A percentile compares a stretch with the other conserved stretches of the same genome.
Conservation (phyloP, 2,888 invertebrate species). For the Melipona bicolor region DNA sequence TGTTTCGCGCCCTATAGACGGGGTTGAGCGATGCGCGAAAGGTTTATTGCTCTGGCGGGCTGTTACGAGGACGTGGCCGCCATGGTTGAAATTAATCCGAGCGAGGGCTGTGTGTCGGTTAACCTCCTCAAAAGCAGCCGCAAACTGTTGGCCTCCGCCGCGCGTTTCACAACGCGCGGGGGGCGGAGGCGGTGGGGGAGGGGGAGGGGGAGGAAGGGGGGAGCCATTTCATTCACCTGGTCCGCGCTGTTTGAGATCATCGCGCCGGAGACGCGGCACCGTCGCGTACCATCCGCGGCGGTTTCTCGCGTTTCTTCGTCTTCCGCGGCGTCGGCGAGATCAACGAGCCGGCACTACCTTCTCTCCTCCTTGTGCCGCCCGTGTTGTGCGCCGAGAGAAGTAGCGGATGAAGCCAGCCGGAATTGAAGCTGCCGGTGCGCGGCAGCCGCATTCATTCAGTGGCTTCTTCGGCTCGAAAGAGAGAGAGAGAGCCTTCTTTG, state of each 20-base stretch:
- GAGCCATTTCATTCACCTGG: slow-evolving; percentile 56
- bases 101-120: slow-evolving; percentile 68
- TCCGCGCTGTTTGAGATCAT: slow-evolving; percentile 40
- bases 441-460: slow-evolving; percentile 59
- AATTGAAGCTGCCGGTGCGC: slow-evolving; percentile 48
- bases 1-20: slow-evolving; percentile 51
- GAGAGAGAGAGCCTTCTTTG: slow-evolving; percentile 40
- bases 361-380: slow-evolving; percentile 30
- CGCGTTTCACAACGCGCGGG: slow-evolving; percentile 53
- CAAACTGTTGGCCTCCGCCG: slow-evolving; percentile 46
- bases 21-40: slow-evolving; percentile 66
- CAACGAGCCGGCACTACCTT: slow-evolving; percentile 52
- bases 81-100: slow-evolving; percentile 79
- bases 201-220: too few relatives aligned
- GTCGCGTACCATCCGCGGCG: slow-evolving; percentile 17
- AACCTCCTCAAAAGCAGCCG: slow-evolving; percentile 70
- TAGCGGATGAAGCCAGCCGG: slow-evolving; percentile 56
- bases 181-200: too few relatives aligned
- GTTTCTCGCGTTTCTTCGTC: slow-evolving; percentile 48
- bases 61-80: slow-evolving; percentile 61
- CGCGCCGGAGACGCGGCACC: slow-evolving; percentile 30
- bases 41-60: slow-evolving; percentile 68
- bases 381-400: slow-evolving; percentile 26
- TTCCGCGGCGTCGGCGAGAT: slow-evolving; percentile 47
- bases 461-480: slow-evolving; percentile 71